phyloP scores from a whole-genome alignment of 2,113 vertebrate genomes.

The Megaleporinus macrocephalus region DNA sequence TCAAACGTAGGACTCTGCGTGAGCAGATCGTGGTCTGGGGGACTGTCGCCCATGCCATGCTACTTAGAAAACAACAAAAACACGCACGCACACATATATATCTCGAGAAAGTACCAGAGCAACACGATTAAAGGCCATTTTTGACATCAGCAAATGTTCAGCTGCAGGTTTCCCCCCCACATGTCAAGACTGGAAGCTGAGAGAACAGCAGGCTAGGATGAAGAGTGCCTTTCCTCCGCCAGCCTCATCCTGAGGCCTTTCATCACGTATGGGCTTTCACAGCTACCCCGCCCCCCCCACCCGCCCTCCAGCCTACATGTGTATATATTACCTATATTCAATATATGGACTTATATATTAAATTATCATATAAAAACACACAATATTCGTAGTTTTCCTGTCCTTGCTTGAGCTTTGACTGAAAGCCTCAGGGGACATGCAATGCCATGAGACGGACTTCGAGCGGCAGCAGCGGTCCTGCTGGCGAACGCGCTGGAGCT shows the following conservation, averaged over 20 bases:
- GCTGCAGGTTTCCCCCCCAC: constrained; percentile 33
- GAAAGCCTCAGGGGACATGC: constrained; percentile 55
- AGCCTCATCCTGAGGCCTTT: background rate
- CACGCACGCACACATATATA: constrained; percentile 33
- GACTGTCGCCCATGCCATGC: constrained; percentile 64
- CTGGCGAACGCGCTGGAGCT: background rate
- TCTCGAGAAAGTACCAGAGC: constrained; percentile 68
- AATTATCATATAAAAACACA: constrained; percentile 75
- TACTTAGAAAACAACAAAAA: constrained; percentile 58
- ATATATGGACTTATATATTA: constrained; percentile 81
- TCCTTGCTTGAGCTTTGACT: constrained; percentile 73
- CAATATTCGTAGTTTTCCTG: constrained; percentile 64
- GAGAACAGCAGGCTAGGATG: constrained; percentile 8
- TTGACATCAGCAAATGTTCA: constrained; percentile 53
- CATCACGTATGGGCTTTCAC: background rate
- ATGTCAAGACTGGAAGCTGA: background rate
- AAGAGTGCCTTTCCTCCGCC: constrained; percentile 23
- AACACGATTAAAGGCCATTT: constrained; percentile 63
- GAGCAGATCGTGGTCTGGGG: constrained; percentile 16
- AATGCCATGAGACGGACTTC: constrained; percentile 27
- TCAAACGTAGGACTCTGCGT: background rate
- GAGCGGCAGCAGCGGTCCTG: constrained; percentile 10
- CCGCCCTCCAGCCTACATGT: constrained; percentile 70
- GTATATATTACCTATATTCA: constrained; percentile 81
- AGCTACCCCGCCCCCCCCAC: no score